Conservation (phyloP, 1,140 invertebrate genomes). For the Mycetomoellerius zeteki region DNA sequence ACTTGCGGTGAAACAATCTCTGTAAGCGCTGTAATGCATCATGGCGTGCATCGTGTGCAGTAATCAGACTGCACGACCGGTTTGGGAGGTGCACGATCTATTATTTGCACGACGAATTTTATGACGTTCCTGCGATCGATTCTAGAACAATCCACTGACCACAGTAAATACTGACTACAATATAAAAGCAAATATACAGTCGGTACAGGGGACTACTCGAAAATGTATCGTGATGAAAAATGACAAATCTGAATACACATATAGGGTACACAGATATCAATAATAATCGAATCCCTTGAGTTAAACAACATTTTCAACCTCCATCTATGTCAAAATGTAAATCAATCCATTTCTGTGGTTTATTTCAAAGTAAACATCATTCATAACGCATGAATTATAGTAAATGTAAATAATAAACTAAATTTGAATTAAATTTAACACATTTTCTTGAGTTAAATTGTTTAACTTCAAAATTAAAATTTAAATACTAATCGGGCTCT, state of each 20-base stretch:
- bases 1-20: slow-evolving; percentile 42
- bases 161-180: not conserved
- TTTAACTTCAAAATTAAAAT: too few relatives aligned
- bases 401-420: too few relatives aligned
- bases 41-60: slow-evolving; percentile 42
- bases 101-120: slow-evolving; percentile 54
- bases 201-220: not conserved
- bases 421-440: too few relatives aligned
- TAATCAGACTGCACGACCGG: slow-evolving; percentile 39
- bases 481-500: too few relatives aligned
- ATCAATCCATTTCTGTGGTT: too few relatives aligned
- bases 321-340: too few relatives aligned
- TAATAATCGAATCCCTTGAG: too few relatives aligned
- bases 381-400: too few relatives aligned
- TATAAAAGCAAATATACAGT: not conserved
- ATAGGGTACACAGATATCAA: too few relatives aligned
- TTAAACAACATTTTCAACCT: too few relatives aligned
- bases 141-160: not conserved
- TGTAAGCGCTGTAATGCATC: slow-evolving; percentile 49
- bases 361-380: too few relatives aligned
- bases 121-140: not conserved
- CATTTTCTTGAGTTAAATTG: too few relatives aligned
- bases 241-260: not conserved
- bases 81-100: not conserved
- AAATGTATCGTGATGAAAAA: not conserved